Base-by-base conservation (phyloP, 2,113 vertebrate genomes). In the Cyprinodon brontotheroides region DNA sequence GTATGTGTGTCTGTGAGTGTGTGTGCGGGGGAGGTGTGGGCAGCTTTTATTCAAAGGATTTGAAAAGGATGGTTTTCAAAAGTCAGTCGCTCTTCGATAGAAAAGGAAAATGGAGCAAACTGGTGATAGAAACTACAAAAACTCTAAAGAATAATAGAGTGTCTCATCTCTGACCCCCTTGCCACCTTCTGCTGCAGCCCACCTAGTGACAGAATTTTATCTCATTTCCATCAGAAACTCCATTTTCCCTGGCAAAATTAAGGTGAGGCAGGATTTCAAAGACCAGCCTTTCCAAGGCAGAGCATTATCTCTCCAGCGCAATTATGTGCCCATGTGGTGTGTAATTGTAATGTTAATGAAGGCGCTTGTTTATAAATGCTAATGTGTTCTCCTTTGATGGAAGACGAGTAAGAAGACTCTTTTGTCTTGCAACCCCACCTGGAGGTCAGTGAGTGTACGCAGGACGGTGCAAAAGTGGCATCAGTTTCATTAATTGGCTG, bases 301-400 rank as follows among this genome's bases (percentile, higher is more conserved):
- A 9, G 53, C 86, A 17, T 74, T 86, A 88, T 90, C 87, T 90
- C 82, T 78, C 81, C 81, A 59, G 75, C 10, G n/a, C 86, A 89
- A 90, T 88, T 86, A 89, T 77, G 84, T 86, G 90, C 81, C 84
- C 86, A 83, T 83, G 84, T 61, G 53, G 78, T 89, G 86, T 88
- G 88, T 90, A 88, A 89, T 92, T 91, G 89, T 88, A 81, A 90
- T 87, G 86, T 87, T 92, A 91, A 94, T 92, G 91, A 92, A 88
- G 81, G 81, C n/a, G 72, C 89, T 89, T 89, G 86, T 93, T 92
- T 90, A 82, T 85, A 83, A 93, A 91, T 85, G 83, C 83, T 91
- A 89, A 91, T 91, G 86, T 72, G 41, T 62, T 78, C 83, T 45
- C 65, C 79, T 75, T 80, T 93, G 85, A 93, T 89, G 87, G 80